phyloP scores from a whole-genome alignment of 2,888 invertebrate genomes.

The Lamellibrachia columna region DNA sequence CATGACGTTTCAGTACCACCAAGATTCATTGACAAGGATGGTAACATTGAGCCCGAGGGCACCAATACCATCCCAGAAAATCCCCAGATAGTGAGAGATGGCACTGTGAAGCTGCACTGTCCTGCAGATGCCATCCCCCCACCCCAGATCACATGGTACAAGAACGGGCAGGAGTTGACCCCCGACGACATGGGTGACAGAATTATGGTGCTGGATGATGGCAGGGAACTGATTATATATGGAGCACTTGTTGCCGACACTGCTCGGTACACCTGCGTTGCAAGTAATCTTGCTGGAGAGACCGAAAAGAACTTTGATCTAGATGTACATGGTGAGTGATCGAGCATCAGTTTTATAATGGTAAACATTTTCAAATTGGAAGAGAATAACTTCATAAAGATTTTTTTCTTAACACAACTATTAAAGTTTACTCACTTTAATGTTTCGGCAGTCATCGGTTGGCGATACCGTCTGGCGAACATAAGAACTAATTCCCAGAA shows the following conservation, averaged over 20 bases:
- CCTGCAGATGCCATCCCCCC: constrained; percentile 48
- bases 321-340: constrained; percentile 48
- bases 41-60: constrained; percentile 26
- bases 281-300: constrained; percentile 67
- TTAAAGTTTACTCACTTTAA: too few species aligned
- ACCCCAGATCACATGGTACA: constrained; percentile 66
- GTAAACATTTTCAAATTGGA: too few species aligned
- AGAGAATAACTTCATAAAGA: too few species aligned
- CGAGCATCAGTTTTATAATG: neutral
- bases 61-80: constrained; percentile 23
- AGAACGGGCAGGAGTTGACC: constrained; percentile 54
- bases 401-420: too few species aligned
- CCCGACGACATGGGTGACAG: constrained; percentile 13
- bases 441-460: too few species aligned
- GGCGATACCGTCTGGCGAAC: too few species aligned
- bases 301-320: constrained; percentile 60
- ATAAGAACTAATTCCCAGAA: too few species aligned
- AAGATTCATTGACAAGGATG: constrained; percentile 47
- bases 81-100: constrained; percentile 31
- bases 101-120: constrained; percentile 35
- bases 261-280: constrained; percentile 67
- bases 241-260: constrained; percentile 57
- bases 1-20: constrained; percentile 54
- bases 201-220: constrained; percentile 32
- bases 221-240: constrained; percentile 47